A percentile compares a stretch with the other conserved stretches of the same genome.
Evolutionary conservation across 2,888 invertebrate genomes (phyloP).

Genomic region (Ichneumoninae sp.): DNA sequence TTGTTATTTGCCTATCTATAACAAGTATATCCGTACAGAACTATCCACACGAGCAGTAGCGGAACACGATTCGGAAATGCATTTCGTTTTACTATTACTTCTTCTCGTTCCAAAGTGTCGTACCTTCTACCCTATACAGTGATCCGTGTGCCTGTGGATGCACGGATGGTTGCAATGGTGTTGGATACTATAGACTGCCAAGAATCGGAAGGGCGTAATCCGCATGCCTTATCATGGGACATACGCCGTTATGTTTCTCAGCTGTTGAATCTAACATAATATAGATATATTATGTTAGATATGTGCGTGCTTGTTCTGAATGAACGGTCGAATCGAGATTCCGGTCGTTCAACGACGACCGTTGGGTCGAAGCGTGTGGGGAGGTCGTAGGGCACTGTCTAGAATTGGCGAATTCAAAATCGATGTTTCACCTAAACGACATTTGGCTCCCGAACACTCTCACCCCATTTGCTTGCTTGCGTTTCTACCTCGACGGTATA

Average conservation of each 20-base stretch:
- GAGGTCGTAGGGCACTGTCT: slow-evolving; percentile 39
- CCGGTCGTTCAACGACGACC: slow-evolving; percentile 44
- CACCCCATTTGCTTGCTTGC: slow-evolving; percentile 38
- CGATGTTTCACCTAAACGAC: slow-evolving; percentile 64
- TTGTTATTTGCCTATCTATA: slow-evolving; percentile 30
- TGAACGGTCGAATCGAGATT: slow-evolving; percentile 44
- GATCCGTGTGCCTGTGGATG: not conserved
- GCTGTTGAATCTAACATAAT: no score
- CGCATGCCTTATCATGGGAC: no score
- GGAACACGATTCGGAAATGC: slow-evolving; percentile 36
- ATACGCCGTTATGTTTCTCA: no score
- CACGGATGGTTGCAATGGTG: not conserved
- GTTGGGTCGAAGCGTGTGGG: not conserved
- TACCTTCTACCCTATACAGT: slow-evolving; percentile 36
- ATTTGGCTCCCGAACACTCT: slow-evolving; percentile 46
- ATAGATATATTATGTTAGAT: no score
- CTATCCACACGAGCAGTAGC: slow-evolving; percentile 29
- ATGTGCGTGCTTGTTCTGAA: slow-evolving; percentile 19
- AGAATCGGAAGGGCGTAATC: no score
- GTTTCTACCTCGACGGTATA: not conserved
- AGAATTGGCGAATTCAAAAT: slow-evolving; percentile 61
- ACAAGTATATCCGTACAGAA: slow-evolving; percentile 34
- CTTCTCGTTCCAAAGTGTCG: slow-evolving; percentile 37
- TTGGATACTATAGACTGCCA: not conserved
- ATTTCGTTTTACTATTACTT: slow-evolving; percentile 47